phyloP scores from a whole-genome alignment of 2,888 invertebrate genomes.

The Sipha maydis region DNA sequence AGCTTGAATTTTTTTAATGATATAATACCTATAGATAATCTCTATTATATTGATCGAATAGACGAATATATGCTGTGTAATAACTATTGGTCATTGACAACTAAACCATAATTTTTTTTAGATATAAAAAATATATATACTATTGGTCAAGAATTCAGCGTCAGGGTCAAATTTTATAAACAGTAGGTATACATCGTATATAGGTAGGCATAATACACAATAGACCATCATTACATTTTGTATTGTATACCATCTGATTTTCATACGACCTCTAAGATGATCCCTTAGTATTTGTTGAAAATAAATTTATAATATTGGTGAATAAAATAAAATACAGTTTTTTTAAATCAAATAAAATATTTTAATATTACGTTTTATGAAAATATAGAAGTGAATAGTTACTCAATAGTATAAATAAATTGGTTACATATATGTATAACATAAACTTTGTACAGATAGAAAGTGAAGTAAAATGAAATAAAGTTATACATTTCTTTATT shows the following conservation, averaged over 20 bases:
- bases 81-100: conserved; percentile 32
- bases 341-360: background rate
- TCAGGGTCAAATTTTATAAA: conserved; percentile 55
- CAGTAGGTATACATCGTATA: background rate
- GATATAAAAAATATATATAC: background rate
- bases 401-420: background rate
- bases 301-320: background rate
- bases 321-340: background rate
- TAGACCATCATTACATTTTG: conserved; percentile 38
- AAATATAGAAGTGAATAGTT: background rate
- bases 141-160: conserved; percentile 44
- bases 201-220: background rate
- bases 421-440: background rate
- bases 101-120: conserved; percentile 26
- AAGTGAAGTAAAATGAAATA: background rate
- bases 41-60: background rate
- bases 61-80: background rate
- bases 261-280: conserved; percentile 37
- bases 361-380: background rate
- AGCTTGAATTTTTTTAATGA: background rate
- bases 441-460: background rate
- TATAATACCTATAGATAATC: too few species aligned
- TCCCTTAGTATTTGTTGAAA: conserved; percentile 21
- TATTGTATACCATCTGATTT: conserved; percentile 25
- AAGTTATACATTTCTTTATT: background rate